Evolutionary conservation across 1,140 invertebrate genomes (phyloP).

Genomic region (Musca domestica): DNA sequence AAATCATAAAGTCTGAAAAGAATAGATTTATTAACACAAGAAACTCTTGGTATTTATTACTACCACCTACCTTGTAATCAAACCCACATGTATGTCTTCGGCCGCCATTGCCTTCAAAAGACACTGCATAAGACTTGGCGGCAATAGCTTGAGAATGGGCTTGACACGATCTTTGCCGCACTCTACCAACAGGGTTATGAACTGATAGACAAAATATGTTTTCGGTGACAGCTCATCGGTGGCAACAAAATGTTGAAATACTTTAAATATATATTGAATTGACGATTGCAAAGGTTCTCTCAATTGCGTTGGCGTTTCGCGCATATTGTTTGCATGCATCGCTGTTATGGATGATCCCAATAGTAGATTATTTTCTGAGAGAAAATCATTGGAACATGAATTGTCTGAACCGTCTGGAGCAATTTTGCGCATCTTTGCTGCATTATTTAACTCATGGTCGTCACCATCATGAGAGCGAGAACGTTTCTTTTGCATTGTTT

Average conservation of each 20-base stretch:
- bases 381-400: constrained; percentile 59
- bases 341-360: neutral
- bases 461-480: constrained; percentile 63
- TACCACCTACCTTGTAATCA: constrained; percentile 35
- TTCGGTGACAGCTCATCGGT: constrained; percentile 78
- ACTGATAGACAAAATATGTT: constrained; percentile 81
- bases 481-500: constrained; percentile 58
- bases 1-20: constrained; percentile 76
- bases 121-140: constrained; percentile 71
- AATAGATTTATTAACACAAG: constrained; percentile 24
- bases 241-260: constrained; percentile 71
- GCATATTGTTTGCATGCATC: constrained; percentile 3
- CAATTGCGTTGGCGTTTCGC: constrained; percentile 39
- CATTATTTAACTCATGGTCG: constrained; percentile 59
- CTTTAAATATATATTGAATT: constrained; percentile 66
- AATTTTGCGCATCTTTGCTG: constrained; percentile 63
- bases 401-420: constrained; percentile 61
- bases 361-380: constrained; percentile 48
- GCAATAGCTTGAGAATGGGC: constrained; percentile 77
- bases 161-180: constrained; percentile 74
- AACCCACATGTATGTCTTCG: constrained; percentile 48
- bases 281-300: constrained; percentile 64
- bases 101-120: constrained; percentile 66
- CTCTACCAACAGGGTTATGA: constrained; percentile 76
- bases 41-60: neutral